Base-by-base conservation (phyloP, 1,140 invertebrate genomes). In the Popillia japonica region DNA sequence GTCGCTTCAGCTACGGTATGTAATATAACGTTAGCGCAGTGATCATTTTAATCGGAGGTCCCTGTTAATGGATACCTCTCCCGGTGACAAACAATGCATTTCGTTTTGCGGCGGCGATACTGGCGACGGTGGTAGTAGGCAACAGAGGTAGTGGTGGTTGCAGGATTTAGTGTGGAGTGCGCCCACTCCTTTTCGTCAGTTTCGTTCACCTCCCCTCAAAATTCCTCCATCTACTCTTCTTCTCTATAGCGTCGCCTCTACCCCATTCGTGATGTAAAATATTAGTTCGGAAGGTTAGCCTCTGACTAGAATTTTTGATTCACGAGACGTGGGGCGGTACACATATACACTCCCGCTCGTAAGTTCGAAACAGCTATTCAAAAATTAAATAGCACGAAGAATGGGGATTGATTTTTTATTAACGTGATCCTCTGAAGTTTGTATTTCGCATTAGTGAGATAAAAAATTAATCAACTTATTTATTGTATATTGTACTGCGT, bases 271-370 rank as follows among this genome's bases (percentile, higher is more conserved):
- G 3, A 22, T 23, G 61, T 68, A 68, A 68, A 68, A 68, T 68
- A 68, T 68, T 68, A 68, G 61, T 68, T 68, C 4, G 61, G 22
- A 27, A 68, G 22, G 61, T 27, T 68, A 27, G 61, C 14, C 23
- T 34, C 61, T 68, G 22, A 68, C 61, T 17, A 34, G 61, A 68
- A 68, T 68, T 68, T 68, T 22, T 68, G 61, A 68, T 68, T 68
- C 61, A 68, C 61, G 61, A 68, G 27, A 68, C 20, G 22, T 17
- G 44, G 44, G 10, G 27, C 20, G 9, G 17, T 27, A 48, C 11
- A n/a, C 17, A n/a, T 55, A 55, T n/a, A 55, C 48, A 7, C 48
- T 55, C 6, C 11, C 48, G 11, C 17, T 17, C 48, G 17, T 55
- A 55, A 55, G 48, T 55, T 55, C 0, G 27, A 34, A 34, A 34